Evolutionary conservation across 2,888 invertebrate genomes (phyloP), one percentile per base, ranked within the genome.

Genomic region (Macrophya annulata): DNA sequence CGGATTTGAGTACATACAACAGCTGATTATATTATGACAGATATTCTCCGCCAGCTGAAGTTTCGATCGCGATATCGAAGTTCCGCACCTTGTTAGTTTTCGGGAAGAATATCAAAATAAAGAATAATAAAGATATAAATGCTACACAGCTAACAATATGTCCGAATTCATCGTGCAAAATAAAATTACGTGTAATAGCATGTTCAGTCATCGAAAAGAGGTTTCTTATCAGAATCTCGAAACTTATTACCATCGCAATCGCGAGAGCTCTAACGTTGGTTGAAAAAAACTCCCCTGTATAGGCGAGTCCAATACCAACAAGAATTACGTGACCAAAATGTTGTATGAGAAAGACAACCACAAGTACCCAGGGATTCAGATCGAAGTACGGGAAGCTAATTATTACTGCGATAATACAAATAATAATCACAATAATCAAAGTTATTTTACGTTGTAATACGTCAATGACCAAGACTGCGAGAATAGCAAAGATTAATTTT

Each of bases 161-260:
- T 9, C 1, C 5, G 25, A 12, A 0, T 2, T 25, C 12, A 1
- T 2, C n/a, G 31, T 31, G 3, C 1, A 31, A 3, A 31, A 31
- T 3, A 2, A 31, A 2, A 31, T 31, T 31, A 31, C 3, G 31
- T 3, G 3, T 31, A 40, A 65, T 2, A 5, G 8, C 4, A 40
- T 40, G 5, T 37, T 71, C 37, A 17, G n/a, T 40, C 12, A 43
- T 12, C 10, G 25, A 1, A 74, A 74, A n/a, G 21, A 74, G 4
- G 15, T 74, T 74, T 45, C 74, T n/a, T 45, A 74, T 74, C n/a
- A 74, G 6, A 31, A 74, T 17, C 45, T 74, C 74, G 25, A 74
- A 45, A 31, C 74, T 74, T 45, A 74, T n/a, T 12, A 45, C 15
- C 0, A 45, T 15, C 21, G 74, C 74, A 15, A 74, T 74, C 25